A percentile compares a stretch with the other conserved stretches of the same genome.
These are phyloP conservation scores for Athrips mouffetella DNA, from an alignment of 2,888 invertebrate genomes.

Conservation along the genomic window DNA sequence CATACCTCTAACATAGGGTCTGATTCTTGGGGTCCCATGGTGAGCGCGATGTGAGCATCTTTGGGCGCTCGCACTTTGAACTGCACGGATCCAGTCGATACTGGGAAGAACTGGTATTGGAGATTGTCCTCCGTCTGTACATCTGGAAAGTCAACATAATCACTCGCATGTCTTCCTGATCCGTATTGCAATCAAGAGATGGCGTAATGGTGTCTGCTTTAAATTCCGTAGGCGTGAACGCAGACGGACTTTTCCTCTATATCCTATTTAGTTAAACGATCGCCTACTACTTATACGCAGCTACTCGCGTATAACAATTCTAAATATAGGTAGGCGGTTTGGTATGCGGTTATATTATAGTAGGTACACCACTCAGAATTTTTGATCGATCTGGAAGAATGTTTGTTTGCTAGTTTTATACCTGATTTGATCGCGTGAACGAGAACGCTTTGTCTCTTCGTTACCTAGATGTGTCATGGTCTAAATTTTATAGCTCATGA, in stretches of 20 bases:
- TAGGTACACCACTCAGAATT: conserved; percentile 22
- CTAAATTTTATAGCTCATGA: too few species aligned
- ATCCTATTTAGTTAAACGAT: conserved; percentile 23
- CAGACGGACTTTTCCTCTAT: conserved; percentile 19
- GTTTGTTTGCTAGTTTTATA: conserved; percentile 1
- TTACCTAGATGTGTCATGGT: too few species aligned
- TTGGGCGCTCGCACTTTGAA: conserved; percentile 88
- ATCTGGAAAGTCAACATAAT: conserved; percentile 77
- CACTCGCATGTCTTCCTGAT: background rate
- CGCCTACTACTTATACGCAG: conserved; percentile 42
- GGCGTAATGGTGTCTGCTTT: background rate
- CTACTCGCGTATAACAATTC: conserved; percentile 43
- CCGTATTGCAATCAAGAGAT: background rate
- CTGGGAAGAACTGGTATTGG: conserved; percentile 89
- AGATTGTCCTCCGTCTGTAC: conserved; percentile 87
- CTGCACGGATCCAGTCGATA: conserved; percentile 82
- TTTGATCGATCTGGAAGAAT: conserved; percentile 15
- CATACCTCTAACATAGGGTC: conserved; percentile 89
- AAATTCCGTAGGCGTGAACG: conserved; percentile 25
- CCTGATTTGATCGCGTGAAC: too few species aligned
- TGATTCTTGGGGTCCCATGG: conserved; percentile 82
- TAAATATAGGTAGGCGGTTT: conserved; percentile 58
- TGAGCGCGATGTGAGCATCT: conserved; percentile 92
- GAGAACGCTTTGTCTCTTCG: too few species aligned
- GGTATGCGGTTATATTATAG: conserved; percentile 58